Evolutionary conservation across 1,140 invertebrate genomes (phyloP).

Genomic region (Solenopsis invicta): DNA sequence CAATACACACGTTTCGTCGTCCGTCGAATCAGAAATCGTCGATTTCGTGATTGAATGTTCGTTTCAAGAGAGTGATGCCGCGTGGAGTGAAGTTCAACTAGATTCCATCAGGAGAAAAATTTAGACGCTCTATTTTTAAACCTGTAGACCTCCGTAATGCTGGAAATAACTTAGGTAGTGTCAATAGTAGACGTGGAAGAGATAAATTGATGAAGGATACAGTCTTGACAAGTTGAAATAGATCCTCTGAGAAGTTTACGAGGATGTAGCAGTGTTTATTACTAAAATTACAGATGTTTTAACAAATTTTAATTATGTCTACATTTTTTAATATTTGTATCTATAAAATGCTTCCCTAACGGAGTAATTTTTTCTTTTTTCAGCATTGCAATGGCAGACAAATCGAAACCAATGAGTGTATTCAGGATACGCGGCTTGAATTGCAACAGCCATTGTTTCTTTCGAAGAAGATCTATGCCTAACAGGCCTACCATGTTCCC

Average conservation of each 20-base stretch:
- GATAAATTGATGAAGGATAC: background rate
- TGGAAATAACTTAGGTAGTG: background rate
- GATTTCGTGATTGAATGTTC: background rate
- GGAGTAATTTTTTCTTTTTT: constrained; percentile 46
- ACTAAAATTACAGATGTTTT: background rate
- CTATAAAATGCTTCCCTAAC: background rate
- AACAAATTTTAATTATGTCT: too few relatives aligned
- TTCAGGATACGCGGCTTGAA: constrained; percentile 73
- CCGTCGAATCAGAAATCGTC: background rate
- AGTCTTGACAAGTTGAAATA: background rate
- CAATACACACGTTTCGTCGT: constrained; percentile 5
- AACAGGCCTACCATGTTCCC: constrained; percentile 73
- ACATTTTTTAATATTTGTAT: background rate
- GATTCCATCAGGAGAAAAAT: constrained; percentile 21
- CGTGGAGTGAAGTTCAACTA: background rate
- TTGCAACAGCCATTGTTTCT: constrained; percentile 78
- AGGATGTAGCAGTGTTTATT: constrained; percentile 10
- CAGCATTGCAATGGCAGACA: constrained; percentile 76
- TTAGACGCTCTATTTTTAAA: constrained; percentile 37
- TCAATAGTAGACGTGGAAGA: constrained; percentile 7
- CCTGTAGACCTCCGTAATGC: background rate
- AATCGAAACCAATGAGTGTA: constrained; percentile 78
- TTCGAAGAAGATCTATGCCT: constrained; percentile 79
- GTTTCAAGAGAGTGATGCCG: background rate
- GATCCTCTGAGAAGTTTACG: background rate